phyloP scores from a whole-genome alignment of 2,797 vertebrate species.

The Acipenser oxyrinchus region DNA sequence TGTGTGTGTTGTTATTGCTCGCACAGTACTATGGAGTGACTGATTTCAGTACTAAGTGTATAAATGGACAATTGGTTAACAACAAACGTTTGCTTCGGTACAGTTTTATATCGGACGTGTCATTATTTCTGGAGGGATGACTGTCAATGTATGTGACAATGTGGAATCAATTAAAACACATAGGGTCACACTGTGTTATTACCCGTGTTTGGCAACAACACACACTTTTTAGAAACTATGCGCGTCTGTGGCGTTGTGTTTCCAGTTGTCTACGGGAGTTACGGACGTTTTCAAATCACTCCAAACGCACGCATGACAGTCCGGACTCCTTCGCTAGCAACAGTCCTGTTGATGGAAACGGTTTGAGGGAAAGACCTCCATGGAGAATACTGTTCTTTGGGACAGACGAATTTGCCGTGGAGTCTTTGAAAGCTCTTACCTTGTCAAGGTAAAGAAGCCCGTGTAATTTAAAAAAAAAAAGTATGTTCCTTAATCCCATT shows the following conservation, averaged over 20 bases:
- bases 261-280: conserved; percentile 7
- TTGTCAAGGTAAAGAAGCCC: conserved; percentile 58
- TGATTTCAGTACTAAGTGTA: too few species aligned
- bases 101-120: too few species aligned
- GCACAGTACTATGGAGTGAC: too few species aligned
- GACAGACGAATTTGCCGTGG: conserved; percentile 75
- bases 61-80: too few species aligned
- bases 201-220: not conserved
- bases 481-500: conserved; percentile 14
- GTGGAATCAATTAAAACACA: conserved; percentile 24
- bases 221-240: not conserved
- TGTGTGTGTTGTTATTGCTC: too few species aligned
- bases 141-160: conserved; percentile 14
- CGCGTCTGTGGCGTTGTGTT: not conserved
- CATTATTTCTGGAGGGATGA: too few species aligned
- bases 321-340: not conserved
- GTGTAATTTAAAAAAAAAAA: conserved; percentile 18
- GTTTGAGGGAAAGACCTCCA: conserved; percentile 47
- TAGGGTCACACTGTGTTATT: not conserved
- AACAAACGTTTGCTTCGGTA: too few species aligned
- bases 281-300: not conserved
- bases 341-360: not conserved
- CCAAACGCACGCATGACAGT: not conserved
- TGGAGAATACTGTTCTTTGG: conserved; percentile 87
- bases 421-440: conserved; percentile 61